Base-by-base conservation (phyloP, 2,888 invertebrate genomes). In the Ptychoptera contaminata region DNA sequence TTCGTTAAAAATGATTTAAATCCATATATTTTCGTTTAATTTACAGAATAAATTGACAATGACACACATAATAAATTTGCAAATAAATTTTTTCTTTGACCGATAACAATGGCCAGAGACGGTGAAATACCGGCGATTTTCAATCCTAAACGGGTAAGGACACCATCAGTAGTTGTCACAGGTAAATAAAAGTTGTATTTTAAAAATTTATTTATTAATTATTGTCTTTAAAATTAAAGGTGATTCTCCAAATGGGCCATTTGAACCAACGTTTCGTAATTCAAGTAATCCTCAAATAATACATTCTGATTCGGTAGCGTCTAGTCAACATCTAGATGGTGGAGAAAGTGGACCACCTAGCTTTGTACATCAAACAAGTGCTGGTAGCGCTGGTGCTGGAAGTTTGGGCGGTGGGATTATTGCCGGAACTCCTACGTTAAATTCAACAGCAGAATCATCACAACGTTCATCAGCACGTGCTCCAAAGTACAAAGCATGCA, bases 51-150 rank as follows among this genome's bases (percentile, higher is more conserved):
- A 23, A 23, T 23, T 23, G 23, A 23, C 23, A 23, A 23, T 23
- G 23, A 23, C 23, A 23, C 3, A 23, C 3, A 23, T 23, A 23
- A 23, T 23, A 23, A 5, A 5, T 23, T 23, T 23, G 23, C 23
- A 23, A 23, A 23, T 23, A 23, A 23, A 23, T 23, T 5, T 23
- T 23, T 23, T 5, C 7, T 23, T 5, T 7, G 23, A 23, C 23
- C 23, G 23, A 23, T 23, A 23, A 23, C 23, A 23, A 79, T 79
- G 79, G 77, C 75, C 52, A 70, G 77, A 53, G 79, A 79, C 72
- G 79, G 77, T 55, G 82, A 83, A 63, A 75, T 84, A 67, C 79
- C 82, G 52, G 82, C 83, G 52, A 84, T 84, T 58, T 84, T 84
- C 66, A 82, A 84, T 66, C 84, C 83, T 38, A 76, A 76, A 59